Evolutionary conservation across 2,797 vertebrate genomes (phyloP).

Genomic region (Babyrousa celebensis): DNA sequence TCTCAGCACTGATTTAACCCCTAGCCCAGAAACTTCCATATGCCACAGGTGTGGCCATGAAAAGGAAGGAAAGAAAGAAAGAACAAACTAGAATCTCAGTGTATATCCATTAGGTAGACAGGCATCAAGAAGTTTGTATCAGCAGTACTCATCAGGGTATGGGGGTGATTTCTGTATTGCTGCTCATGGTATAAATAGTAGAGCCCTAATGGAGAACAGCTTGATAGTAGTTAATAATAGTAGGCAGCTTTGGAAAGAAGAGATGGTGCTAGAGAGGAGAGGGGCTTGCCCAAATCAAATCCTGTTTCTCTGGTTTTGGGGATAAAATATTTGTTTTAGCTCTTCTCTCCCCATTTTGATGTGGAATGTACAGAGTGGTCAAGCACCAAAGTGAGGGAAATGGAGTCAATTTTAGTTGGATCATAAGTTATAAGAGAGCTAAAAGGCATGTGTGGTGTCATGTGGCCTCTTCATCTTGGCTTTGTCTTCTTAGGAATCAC

Average conservation of each 20-base stretch:
- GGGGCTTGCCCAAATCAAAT: background rate
- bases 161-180: background rate
- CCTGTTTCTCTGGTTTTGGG: background rate
- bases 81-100: conserved; percentile 17
- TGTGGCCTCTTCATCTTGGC: conserved; percentile 25
- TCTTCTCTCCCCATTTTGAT: background rate
- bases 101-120: background rate
- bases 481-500: conserved; percentile 73
- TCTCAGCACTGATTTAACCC: no score
- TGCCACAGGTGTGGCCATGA: no score
- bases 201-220: background rate
- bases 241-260: conserved; percentile 19
- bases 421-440: background rate
- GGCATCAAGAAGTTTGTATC: background rate
- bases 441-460: background rate
- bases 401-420: background rate
- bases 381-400: background rate
- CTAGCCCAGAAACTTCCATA: no score
- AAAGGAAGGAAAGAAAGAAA: background rate
- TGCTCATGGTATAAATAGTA: background rate
- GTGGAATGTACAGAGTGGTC: background rate
- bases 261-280: background rate
- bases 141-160: background rate
- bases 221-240: background rate
- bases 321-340: conserved; percentile 18